Evolutionary conservation across 2,797 vertebrate genomes (phyloP).

Genomic region (Pachyuromys duprasi): DNA sequence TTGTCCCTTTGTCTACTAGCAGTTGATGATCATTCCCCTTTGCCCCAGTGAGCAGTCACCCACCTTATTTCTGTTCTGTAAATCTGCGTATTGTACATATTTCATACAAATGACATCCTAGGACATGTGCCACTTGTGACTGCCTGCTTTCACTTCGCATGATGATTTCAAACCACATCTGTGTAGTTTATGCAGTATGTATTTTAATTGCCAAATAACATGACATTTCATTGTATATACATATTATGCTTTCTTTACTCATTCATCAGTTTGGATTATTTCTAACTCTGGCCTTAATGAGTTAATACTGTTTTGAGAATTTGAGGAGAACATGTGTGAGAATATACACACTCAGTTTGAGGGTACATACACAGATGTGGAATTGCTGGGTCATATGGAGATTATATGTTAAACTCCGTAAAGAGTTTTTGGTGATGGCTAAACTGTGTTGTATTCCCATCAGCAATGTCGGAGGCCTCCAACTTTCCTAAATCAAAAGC

Average conservation of each 20-base stretch:
- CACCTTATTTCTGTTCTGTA: background rate
- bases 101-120: background rate
- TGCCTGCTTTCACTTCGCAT: background rate
- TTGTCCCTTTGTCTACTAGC: background rate
- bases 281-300: background rate
- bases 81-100: background rate
- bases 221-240: background rate
- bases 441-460: background rate
- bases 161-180: background rate
- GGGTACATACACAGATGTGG: background rate
- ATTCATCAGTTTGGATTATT: background rate
- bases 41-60: background rate
- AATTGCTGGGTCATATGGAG: background rate
- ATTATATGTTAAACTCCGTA: slow-evolving; percentile 7
- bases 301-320: background rate
- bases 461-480: background rate
- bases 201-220: background rate
- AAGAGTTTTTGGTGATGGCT: background rate
- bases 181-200: background rate
- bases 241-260: background rate
- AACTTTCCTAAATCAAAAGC: background rate
- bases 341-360: background rate
- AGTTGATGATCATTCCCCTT: background rate
- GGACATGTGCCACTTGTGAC: background rate
- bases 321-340: background rate